A percentile compares a stretch with the other conserved stretches of the same genome.
Conservation (phyloP, 2,888 invertebrate species). For the Monoplex corrugatus region DNA sequence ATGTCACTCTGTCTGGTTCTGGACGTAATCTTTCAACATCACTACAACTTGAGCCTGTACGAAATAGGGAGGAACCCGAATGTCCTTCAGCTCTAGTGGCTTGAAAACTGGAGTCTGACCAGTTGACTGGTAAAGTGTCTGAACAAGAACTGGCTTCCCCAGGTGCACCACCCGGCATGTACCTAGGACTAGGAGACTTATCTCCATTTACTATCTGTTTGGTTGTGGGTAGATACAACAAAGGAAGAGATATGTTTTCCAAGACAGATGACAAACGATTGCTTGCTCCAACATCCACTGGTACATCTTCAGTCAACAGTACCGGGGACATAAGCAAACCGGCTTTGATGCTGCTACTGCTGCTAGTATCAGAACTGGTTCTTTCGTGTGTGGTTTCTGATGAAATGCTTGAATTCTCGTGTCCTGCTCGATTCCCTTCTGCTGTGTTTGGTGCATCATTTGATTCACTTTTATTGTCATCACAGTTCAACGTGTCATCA, state of each 20-base stretch:
- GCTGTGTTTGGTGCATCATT: slow-evolving; percentile 28
- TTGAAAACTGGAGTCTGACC: slow-evolving; percentile 39
- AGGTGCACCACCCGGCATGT: background rate
- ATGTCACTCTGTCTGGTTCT: slow-evolving; percentile 68
- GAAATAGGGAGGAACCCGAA: slow-evolving; percentile 43
- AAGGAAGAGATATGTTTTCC: slow-evolving; percentile 74
- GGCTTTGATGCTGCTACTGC: slow-evolving; percentile 58
- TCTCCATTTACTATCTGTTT: slow-evolving; percentile 70
- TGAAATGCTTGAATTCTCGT: background rate
- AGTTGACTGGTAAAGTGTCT: slow-evolving; percentile 38
- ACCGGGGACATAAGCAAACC: slow-evolving; percentile 72
- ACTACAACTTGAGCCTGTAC: slow-evolving; percentile 51
- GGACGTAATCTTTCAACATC: slow-evolving; percentile 54
- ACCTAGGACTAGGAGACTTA: slow-evolving; percentile 3
- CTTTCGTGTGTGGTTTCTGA: slow-evolving; percentile 33
- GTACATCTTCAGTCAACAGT: slow-evolving; percentile 71
- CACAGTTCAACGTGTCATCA: slow-evolving; percentile 54
- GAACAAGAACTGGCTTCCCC: background rate
- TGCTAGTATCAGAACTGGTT: slow-evolving; percentile 16
- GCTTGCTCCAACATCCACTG: slow-evolving; percentile 67
- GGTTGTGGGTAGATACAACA: slow-evolving; percentile 77
- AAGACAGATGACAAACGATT: slow-evolving; percentile 75
- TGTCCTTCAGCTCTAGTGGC: slow-evolving; percentile 29
- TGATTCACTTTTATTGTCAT: slow-evolving; percentile 40
- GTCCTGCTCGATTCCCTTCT: slow-evolving; percentile 6